A percentile compares a stretch with the other conserved stretches of the same genome.
phyloP scores from a whole-genome alignment of 2,797 vertebrate species.

The Coilia nasus region DNA sequence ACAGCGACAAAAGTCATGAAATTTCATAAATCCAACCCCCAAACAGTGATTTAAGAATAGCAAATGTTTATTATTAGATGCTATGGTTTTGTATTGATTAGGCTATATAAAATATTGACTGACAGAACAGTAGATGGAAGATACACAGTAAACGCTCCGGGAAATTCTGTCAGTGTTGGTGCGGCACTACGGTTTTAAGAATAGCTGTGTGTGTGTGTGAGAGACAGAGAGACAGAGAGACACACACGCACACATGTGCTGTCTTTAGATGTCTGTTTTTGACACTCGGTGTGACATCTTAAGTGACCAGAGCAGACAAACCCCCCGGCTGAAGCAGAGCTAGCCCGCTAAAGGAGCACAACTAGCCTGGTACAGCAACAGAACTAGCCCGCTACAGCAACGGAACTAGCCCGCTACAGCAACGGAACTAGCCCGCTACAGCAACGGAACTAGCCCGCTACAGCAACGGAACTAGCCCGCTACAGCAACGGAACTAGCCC shows the following conservation, averaged over 20 bases:
- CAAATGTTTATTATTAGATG: neutral
- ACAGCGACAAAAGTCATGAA: neutral
- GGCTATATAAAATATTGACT: neutral
- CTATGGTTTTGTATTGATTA: neutral
- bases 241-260: neutral
- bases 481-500: too few species aligned
- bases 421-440: slow-evolving; percentile 21
- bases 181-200: neutral
- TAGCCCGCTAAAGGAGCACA: neutral
- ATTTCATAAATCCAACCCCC: neutral
- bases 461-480: slow-evolving; percentile 23
- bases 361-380: too few species aligned
- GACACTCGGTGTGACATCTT: neutral
- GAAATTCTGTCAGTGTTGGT: neutral
- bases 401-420: slow-evolving; percentile 18
- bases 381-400: neutral
- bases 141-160: neutral
- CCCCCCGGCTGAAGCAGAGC: neutral
- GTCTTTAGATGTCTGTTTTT: neutral
- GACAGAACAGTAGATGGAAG: neutral
- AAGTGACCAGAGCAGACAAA: neutral
- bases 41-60: neutral
- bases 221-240: too few species aligned
- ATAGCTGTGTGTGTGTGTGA: neutral
- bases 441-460: slow-evolving; percentile 16